phyloP scores from a whole-genome alignment of 2,888 invertebrate genomes.

The Drosophila fulvimacula region DNA sequence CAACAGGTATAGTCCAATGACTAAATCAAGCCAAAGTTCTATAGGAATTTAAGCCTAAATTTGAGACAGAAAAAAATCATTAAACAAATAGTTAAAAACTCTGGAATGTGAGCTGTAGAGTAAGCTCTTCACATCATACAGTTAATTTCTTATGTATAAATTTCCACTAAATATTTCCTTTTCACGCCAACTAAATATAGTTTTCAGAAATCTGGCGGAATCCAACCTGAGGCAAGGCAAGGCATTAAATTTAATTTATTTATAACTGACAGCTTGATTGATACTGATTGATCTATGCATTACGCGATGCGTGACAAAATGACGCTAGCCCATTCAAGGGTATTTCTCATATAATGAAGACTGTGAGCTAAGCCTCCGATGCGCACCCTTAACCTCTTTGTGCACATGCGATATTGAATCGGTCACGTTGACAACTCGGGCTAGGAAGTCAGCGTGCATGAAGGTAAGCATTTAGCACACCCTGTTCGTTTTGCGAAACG shows the following conservation, averaged over 20 bases:
- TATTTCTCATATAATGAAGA: constrained; percentile 6
- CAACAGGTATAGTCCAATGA: background rate
- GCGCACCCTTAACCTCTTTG: constrained; percentile 10
- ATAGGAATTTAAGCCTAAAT: too few relatives aligned
- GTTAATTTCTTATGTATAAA: too few relatives aligned
- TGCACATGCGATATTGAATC: constrained; percentile 16
- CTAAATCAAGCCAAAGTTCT: too few relatives aligned
- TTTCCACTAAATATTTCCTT: too few relatives aligned
- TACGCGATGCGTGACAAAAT: background rate
- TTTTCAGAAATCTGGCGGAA: too few relatives aligned
- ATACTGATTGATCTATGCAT: constrained; percentile 1
- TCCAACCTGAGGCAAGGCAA: background rate
- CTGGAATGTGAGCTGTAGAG: too few relatives aligned
- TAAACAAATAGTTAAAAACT: too few relatives aligned
- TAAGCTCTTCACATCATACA: too few relatives aligned
- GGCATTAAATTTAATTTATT: background rate
- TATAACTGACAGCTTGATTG: background rate
- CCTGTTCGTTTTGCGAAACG: background rate
- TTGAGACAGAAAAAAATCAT: too few relatives aligned
- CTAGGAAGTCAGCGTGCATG: background rate
- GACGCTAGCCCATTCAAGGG: background rate
- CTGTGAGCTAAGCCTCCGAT: constrained; percentile 1
- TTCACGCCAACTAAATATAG: too few relatives aligned
- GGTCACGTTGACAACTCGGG: constrained; percentile 18
- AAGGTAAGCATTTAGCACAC: background rate